Evolutionary conservation across 2,888 invertebrate species (phyloP).

Genomic region (Saturnia japonica): DNA sequence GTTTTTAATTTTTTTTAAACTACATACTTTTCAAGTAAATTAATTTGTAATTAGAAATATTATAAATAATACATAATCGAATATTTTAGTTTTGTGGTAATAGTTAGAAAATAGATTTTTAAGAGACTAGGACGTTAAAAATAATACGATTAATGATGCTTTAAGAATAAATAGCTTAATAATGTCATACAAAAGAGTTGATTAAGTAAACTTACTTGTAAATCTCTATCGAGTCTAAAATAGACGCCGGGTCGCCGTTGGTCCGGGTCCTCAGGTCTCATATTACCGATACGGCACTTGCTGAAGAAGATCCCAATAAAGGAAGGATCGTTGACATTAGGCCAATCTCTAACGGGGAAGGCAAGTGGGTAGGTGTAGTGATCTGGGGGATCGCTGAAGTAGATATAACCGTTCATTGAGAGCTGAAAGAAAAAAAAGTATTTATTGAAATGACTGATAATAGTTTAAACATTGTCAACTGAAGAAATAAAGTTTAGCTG

Average conservation of each 20-base stretch:
- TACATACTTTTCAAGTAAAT: too few species aligned
- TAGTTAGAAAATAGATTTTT: neutral
- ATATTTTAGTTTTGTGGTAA: neutral
- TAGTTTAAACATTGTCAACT: too few species aligned
- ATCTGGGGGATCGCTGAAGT: constrained; percentile 95
- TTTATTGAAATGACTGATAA: too few species aligned
- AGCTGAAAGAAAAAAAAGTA: constrained; percentile 74
- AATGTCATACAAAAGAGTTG: neutral
- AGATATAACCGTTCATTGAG: constrained; percentile 91
- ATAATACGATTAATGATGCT: neutral
- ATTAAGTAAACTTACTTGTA: constrained; percentile 54
- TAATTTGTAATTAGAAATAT: too few species aligned
- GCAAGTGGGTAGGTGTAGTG: constrained; percentile 92
- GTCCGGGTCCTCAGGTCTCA: constrained; percentile 88
- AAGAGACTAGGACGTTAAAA: too few species aligned
- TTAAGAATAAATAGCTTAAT: too few species aligned
- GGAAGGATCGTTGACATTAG: constrained; percentile 91
- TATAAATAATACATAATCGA: too few species aligned
- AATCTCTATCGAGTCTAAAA: constrained; percentile 84
- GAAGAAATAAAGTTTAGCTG: too few species aligned
- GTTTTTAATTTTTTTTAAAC: too few species aligned
- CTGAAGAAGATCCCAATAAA: constrained; percentile 97
- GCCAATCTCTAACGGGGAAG: constrained; percentile 94
- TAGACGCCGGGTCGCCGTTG: constrained; percentile 91
- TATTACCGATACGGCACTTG: constrained; percentile 90